These are phyloP conservation scores for Holotrichia oblita DNA, from an alignment of 1,140 invertebrate species.

Conservation along the genomic window DNA sequence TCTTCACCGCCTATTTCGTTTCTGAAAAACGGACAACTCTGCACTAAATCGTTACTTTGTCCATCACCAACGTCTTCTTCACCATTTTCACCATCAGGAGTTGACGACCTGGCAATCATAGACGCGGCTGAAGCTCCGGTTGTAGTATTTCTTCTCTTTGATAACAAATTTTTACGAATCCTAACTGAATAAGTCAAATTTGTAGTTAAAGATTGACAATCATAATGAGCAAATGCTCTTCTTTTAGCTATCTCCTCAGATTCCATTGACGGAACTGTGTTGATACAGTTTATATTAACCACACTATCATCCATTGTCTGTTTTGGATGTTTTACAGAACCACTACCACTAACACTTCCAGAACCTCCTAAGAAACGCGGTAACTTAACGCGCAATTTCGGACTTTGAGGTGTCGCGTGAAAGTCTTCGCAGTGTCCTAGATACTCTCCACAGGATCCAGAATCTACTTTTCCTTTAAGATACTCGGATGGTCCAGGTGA, in stretches of 20 bases:
- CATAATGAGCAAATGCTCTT: conserved; percentile 90
- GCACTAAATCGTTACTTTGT: conserved; percentile 73
- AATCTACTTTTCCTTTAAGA: conserved; percentile 63
- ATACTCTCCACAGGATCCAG: conserved; percentile 16
- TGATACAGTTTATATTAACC: conserved; percentile 49
- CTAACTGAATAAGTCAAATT: conserved; percentile 84
- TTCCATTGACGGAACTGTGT: conserved; percentile 61
- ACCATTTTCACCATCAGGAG: conserved; percentile 57
- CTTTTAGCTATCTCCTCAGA: conserved; percentile 69
- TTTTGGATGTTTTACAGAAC: conserved; percentile 52
- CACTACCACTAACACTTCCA: conserved; percentile 51
- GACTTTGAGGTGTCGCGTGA: conserved; percentile 66
- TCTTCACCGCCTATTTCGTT: conserved; percentile 94
- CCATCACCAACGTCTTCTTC: conserved; percentile 84
- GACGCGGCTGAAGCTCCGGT: conserved; percentile 93
- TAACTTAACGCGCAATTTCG: conserved; percentile 78
- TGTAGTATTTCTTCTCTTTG: conserved; percentile 83
- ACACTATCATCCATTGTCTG: conserved; percentile 59
- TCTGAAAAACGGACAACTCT: conserved; percentile 89
- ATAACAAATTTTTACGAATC: conserved; percentile 73
- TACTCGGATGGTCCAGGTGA: conserved; percentile 72
- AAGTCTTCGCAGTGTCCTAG: conserved; percentile 41
- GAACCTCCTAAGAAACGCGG: conserved; percentile 75
- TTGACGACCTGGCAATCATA: conserved; percentile 69
- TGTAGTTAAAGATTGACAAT: conserved; percentile 88